A percentile compares a stretch with the other conserved stretches of the same genome.
These are phyloP conservation scores for Ibycter americanus DNA, from an alignment of 2,797 vertebrate genomes.

Conservation along the genomic window DNA sequence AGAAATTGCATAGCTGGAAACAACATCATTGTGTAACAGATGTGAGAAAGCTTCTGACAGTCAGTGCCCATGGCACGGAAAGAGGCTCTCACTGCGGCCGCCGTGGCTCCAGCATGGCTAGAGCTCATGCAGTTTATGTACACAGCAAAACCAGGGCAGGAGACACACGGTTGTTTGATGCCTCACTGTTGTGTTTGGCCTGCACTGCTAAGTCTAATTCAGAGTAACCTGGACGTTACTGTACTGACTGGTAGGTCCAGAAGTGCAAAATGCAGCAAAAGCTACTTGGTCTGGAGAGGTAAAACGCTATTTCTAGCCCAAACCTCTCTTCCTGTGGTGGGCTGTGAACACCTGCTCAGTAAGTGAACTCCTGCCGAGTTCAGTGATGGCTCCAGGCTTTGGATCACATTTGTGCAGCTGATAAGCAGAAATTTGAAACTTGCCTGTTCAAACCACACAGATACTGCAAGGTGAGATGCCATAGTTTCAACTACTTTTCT, in stretches of 20 bases:
- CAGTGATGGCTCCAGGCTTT: conserved; percentile 16
- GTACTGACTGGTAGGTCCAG: background rate
- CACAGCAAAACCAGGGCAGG: background rate
- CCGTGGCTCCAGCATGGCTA: background rate
- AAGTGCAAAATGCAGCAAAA: background rate
- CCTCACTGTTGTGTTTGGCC: background rate
- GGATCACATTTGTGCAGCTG: background rate
- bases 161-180: background rate
- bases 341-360: background rate
- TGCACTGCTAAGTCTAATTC: background rate
- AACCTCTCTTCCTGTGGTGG: background rate
- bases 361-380: conserved; percentile 7
- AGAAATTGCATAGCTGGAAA: background rate
- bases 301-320: background rate
- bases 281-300: background rate
- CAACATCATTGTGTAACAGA: background rate
- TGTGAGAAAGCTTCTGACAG: background rate
- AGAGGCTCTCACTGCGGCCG: background rate
- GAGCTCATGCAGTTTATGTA: background rate
- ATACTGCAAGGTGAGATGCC: background rate
- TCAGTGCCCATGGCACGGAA: background rate
- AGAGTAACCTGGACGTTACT: background rate
- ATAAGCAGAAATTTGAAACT: conserved; percentile 1
- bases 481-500: conserved; percentile 29
- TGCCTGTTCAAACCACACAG: background rate